Evolutionary conservation across 2,888 invertebrate genomes (phyloP).

Genomic region (Drosophila flavopinicola): DNA sequence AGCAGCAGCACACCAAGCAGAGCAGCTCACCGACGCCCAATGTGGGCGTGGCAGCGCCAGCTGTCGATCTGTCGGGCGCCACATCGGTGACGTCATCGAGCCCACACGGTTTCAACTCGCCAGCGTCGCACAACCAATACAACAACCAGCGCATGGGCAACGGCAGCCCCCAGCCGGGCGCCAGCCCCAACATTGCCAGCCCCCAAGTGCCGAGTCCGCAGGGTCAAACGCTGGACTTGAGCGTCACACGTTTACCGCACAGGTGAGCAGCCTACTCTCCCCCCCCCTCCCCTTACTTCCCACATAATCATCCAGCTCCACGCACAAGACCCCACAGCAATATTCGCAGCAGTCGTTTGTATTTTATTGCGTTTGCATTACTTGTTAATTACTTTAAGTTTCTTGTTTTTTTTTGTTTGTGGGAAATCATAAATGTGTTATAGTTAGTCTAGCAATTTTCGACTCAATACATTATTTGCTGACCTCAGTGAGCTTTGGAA

Average conservation of each 20-base stretch:
- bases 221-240: constrained; percentile 95
- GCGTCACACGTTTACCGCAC: constrained; percentile 93
- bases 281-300: not conserved
- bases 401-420: not conserved
- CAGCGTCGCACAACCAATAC: constrained; percentile 84
- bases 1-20: constrained; percentile 84
- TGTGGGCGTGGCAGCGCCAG: constrained; percentile 87
- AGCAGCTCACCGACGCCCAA: constrained; percentile 87
- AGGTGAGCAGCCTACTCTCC: constrained; percentile 86
- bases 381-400: constrained; percentile 2
- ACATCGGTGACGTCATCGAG: constrained; percentile 91
- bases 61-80: constrained; percentile 94
- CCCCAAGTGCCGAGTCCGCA: constrained; percentile 96
- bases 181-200: constrained; percentile 93
- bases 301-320: not conserved
- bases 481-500: too few species aligned
- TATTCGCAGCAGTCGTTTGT: not conserved
- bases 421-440: too few species aligned
- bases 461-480: too few species aligned
- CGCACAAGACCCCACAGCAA: not conserved
- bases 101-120: constrained; percentile 88
- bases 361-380: constrained; percentile 15
- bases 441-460: too few species aligned
- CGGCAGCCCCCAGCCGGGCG: constrained; percentile 92
- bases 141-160: constrained; percentile 85